Evolutionary conservation across 2,797 vertebrate species (phyloP).

Genomic region (Bothrops alternatus): DNA sequence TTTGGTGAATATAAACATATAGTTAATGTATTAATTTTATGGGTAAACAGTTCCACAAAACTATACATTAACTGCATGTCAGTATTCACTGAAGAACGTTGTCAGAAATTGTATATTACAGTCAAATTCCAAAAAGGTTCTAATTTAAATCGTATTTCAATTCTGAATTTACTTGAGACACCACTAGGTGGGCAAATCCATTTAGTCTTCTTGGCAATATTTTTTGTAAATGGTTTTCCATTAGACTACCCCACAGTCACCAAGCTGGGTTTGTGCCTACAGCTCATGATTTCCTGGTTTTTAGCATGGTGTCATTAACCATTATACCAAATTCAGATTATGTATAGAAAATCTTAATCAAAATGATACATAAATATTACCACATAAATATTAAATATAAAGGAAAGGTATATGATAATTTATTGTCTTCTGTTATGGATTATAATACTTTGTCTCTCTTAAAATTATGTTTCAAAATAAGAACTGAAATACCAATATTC

Average conservation of each 20-base stretch:
- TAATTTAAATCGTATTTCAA: not conserved
- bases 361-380: not conserved
- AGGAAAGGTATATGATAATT: not conserved
- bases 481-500: conserved; percentile 9
- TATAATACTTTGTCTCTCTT: not conserved
- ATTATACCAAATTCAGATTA: not conserved
- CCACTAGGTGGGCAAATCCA: not conserved
- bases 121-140: not conserved
- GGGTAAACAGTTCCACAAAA: not conserved
- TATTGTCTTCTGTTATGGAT: not conserved
- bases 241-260: not conserved
- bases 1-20: not conserved
- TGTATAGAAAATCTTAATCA: not conserved
- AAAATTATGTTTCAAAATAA: conserved; percentile 17
- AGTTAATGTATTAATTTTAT: not conserved
- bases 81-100: not conserved
- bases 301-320: not conserved
- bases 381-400: not conserved
- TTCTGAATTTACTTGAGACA: not conserved
- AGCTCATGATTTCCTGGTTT: not conserved
- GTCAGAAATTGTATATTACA: not conserved
- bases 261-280: not conserved
- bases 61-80: not conserved
- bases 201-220: not conserved
- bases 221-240: not conserved